Base-by-base conservation (phyloP, 2,113 vertebrate genomes). In the Abramis brama region DNA sequence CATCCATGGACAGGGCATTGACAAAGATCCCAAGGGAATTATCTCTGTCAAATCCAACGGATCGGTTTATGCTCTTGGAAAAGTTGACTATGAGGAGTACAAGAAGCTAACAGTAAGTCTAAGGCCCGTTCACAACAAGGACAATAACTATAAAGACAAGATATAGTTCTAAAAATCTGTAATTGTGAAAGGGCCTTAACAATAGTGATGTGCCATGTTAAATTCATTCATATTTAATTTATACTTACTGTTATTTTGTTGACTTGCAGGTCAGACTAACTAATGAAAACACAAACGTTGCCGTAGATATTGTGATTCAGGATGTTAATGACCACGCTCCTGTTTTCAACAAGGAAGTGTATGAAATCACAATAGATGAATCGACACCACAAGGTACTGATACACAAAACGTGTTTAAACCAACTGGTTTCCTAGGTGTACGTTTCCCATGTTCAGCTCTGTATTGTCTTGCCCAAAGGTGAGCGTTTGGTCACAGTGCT, bases 341-440 rank as follows among this genome's bases (percentile, higher is more conserved):
- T n/a, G 13, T 80, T 45, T 85, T 89, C 52, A 55, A 85, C 60
- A 5, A 62, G 5, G 39, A 21, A 0, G 33, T 39, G 0, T 83
- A 82, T 21, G 36, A 82, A 19, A 36, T 36, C 77, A 55, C 47
- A 2, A 64, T 62, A 19, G 52, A 85, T 15, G 85, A 89, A 52
- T 85, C 71, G 33, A 82, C 45, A 50, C 23, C 13, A 45, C 88
- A 87, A 87, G 88, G 88, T 89, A 79, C 50, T 7, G n/a, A 6
- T 45, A 80, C 3, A 45, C 60, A 66, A 66, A 45, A 21, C 21
- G 0, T 15, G 12, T 79, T 79, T 43, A 10, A 43, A 60, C 15
- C n/a, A 1, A 5, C n/a, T 45, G 59, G 17, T 79, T 12, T 79
- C 19, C 30, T 64, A 15, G 23, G 12, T 74, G 43, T 15, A 62